Base-by-base conservation (phyloP, 2,888 invertebrate genomes). In the Pocota personata region DNA sequence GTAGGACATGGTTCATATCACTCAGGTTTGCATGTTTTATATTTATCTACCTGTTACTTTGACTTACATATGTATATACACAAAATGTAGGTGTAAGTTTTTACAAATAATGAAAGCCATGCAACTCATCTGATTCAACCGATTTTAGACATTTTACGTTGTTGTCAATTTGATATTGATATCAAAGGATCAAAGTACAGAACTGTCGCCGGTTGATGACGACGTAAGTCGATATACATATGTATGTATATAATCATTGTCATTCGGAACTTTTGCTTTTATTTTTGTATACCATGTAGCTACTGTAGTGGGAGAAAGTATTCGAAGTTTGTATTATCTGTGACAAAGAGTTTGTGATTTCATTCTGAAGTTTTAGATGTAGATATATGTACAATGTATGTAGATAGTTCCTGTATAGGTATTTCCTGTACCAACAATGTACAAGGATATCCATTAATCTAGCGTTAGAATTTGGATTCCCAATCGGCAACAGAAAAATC, bases 1-100 rank as follows among this genome's bases (percentile, higher is more conserved):
- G 69, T 69, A 71, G 69, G 69, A n/a, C 55, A 46, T 40, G 55
- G 69, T 27, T 66, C 21, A 10, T 5, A 24, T 16, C 19, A 48
- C 2, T 46, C 16, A 21, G 8, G 2, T 1, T 8, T 46, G 2
- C 7, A 14, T 5, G 16, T 7, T 7, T 16, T 43, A 6, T 2
- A 16, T 16, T 40, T 21, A 3, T 24, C 1, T 27, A 50, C 6
- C 24, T 27, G n/a, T 0, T n/a, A n/a, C 2, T 4, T 27, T 24
- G 2, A 27, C 6, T 6, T 55, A 16, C 14, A 30, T 3, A 7
- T 16, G 16, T 19, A n/a, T n/a, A n/a, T n/a, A n/a, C n/a, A n/a
- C n/a, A n/a, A 19, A 8, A 4, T 46, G 8, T 19, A 16, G n/a
- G n/a, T 16, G 46, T 16, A 8, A 10, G 19, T 46, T 8, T 46